Evolutionary conservation across 2,888 invertebrate species (phyloP).

Genomic region (Lamellibrachia satsuma): DNA sequence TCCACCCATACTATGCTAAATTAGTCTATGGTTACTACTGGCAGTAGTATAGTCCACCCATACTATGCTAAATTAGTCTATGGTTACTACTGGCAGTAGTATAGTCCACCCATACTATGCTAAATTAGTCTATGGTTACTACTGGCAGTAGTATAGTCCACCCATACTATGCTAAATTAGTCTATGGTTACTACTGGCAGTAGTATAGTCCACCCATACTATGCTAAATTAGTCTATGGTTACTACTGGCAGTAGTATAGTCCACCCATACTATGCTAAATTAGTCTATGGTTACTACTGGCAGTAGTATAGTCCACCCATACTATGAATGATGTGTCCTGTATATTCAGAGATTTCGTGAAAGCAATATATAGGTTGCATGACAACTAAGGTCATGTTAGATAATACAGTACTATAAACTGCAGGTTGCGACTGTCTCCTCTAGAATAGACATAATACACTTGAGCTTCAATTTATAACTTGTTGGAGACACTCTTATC

Average conservation of each 20-base stretch:
- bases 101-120: too few relatives aligned
- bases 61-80: too few relatives aligned
- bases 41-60: not conserved
- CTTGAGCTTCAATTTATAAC: not conserved
- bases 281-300: too few relatives aligned
- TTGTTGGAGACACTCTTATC: not conserved
- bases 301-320: not conserved
- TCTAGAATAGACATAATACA: not conserved
- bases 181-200: too few relatives aligned
- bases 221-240: too few relatives aligned
- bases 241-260: not conserved
- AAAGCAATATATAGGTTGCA: not conserved
- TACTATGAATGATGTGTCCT: not conserved
- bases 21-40: too few relatives aligned
- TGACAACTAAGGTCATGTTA: not conserved
- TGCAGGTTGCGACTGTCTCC: not conserved
- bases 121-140: too few relatives aligned
- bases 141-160: not conserved
- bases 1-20: too few relatives aligned
- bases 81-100: not conserved
- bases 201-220: not conserved
- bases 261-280: too few relatives aligned
- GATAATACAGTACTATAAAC: not conserved
- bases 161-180: too few relatives aligned
- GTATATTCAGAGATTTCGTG: not conserved